Base-by-base conservation (phyloP, 2,797 vertebrate genomes). In the Apogon talboti region DNA sequence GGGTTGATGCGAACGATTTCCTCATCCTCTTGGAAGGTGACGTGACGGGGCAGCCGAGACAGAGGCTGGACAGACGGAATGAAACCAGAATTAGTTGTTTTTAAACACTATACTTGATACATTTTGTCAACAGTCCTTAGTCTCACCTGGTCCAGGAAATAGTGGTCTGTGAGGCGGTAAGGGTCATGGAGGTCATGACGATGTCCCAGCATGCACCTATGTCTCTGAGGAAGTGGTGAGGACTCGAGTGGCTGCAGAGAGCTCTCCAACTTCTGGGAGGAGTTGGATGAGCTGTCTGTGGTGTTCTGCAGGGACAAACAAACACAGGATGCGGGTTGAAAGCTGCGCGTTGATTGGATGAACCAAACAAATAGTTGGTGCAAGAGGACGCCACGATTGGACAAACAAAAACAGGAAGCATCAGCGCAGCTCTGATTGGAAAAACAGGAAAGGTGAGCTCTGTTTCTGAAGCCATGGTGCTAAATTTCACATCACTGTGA, bases 1-100 rank as follows among this genome's bases (percentile, higher is more conserved):
- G 98, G 98, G 85, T 99, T 99, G 92, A 99, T 99, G 28, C 97
- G 96, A 44, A 99, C 96, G 2, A 99, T 96, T 84, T 99, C 97
- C 83, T 99, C 97, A 0, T 99, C 97, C 2, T 98, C 97, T 1
- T 94, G 94, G 66, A 98, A 98, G 89, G 94, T 97, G 89, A 97
- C 95, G 1, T 96, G 97, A 12, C 95, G 94, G 21, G 94, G 94
- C 55, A 95, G 89, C 61, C 95, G 94, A 2, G 94, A 90, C 76
- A 95, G 82, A 7, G 95, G 92, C 95, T 98, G 62, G n/a, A 43
- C 37, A 64, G 18, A 74, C 15, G 69, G 21, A 46, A 11, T 3
- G 6, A 11, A 0, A 56, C 1, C 33, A 4, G 6, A 28, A 28
- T 28, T 28, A 28, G 24, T 28, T 28, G 6, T 28, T 28, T 28